phyloP scores from a whole-genome alignment of 2,113 vertebrate species.

The Ceuthmochares aereus region DNA sequence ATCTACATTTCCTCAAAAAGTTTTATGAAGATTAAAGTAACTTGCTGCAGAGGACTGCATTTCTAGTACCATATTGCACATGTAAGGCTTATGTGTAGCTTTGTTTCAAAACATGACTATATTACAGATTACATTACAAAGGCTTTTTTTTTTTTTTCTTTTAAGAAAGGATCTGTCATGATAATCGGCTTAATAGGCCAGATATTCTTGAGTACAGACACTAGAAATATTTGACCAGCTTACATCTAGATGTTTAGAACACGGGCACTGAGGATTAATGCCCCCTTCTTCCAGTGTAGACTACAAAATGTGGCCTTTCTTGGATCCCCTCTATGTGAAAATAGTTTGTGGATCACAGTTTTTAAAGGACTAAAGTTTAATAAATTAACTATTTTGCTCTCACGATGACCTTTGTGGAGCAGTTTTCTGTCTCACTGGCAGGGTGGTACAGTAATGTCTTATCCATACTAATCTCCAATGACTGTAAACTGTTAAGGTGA shows the following conservation, averaged over 20 bases:
- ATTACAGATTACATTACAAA: neutral
- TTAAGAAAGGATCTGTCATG: neutral
- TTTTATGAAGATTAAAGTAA: neutral
- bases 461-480: conserved; percentile 13
- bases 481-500: conserved; percentile 50
- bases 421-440: neutral
- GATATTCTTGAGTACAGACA: neutral
- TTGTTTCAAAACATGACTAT: neutral
- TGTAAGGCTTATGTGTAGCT: neutral
- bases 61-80: neutral
- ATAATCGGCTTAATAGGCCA: neutral
- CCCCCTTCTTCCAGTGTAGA: neutral
- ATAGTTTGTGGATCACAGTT: neutral
- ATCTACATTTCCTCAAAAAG: neutral
- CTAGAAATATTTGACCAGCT: neutral
- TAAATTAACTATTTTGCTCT: neutral
- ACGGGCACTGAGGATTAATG: neutral
- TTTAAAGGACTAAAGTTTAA: neutral
- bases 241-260: neutral
- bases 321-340: neutral
- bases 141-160: neutral
- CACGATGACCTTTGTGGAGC: neutral
- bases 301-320: neutral
- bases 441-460: neutral
- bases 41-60: neutral